Percentiles rank a stretch among this genome's conserved stretches.
Evolutionary conservation across 2,888 invertebrate genomes (phyloP).

Genomic region (Euproctis similis): DNA sequence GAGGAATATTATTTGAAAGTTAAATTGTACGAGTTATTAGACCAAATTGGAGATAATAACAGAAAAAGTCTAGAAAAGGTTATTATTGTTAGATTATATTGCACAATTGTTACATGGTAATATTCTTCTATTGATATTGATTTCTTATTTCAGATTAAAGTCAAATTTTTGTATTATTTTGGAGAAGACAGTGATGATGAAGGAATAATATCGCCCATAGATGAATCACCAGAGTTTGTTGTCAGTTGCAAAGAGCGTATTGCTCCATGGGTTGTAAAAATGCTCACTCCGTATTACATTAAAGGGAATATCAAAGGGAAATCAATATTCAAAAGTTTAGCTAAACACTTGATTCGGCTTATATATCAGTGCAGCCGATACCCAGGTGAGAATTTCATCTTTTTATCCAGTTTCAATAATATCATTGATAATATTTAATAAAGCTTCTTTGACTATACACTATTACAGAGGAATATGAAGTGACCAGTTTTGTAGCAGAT

Average conservation of each 20-base stretch:
- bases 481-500: constrained; percentile 63
- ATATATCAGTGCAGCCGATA: constrained; percentile 73
- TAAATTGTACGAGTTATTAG: constrained; percentile 51
- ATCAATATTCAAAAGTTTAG: constrained; percentile 76
- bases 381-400: constrained; percentile 68
- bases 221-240: constrained; percentile 68
- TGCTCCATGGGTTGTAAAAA: constrained; percentile 78
- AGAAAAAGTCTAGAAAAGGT: constrained; percentile 54
- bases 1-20: constrained; percentile 62
- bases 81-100: constrained; percentile 4
- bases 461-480: constrained; percentile 72
- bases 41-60: constrained; percentile 55
- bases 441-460: no score
- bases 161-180: constrained; percentile 57
- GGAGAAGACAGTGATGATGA: constrained; percentile 73
- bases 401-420: no score
- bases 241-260: constrained; percentile 74
- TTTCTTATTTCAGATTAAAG: constrained; percentile 50
- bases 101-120: no score
- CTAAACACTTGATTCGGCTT: constrained; percentile 76
- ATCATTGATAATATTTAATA: no score
- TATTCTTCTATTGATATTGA: neutral
- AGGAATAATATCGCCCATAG: constrained; percentile 66
- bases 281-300: constrained; percentile 78
- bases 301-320: constrained; percentile 76